phyloP scores from a whole-genome alignment of 2,113 vertebrate genomes.

The Aix galericulata region DNA sequence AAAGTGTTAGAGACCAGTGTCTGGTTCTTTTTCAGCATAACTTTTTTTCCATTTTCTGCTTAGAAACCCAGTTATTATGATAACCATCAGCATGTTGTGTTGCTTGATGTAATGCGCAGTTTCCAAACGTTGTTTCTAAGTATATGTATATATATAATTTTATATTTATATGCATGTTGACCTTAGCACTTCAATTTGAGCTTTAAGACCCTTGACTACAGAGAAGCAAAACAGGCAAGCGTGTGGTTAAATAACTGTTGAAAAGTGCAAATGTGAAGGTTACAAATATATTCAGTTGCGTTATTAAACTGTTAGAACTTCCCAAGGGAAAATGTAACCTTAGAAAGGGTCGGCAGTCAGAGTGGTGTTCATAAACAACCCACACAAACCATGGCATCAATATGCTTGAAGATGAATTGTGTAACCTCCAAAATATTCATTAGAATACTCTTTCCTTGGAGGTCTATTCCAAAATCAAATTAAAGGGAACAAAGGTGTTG shows the following conservation, averaged over 20 bases:
- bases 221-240: neutral
- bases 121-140: constrained; percentile 8
- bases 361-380: neutral
- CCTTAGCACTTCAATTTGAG: neutral
- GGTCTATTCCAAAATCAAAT: constrained; percentile 5
- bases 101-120: neutral
- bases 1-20: neutral
- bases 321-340: neutral
- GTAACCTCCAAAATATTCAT: neutral
- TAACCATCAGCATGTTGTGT: neutral
- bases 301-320: neutral
- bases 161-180: neutral
- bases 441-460: neutral
- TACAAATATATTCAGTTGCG: neutral
- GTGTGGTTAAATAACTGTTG: neutral
- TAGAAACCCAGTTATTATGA: neutral
- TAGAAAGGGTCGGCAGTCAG: neutral
- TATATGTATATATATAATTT: neutral
- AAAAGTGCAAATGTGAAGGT: neutral
- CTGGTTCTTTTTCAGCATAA: neutral
- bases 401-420: neutral
- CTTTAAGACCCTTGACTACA: neutral
- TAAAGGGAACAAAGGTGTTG: neutral
- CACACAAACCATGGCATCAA: neutral
- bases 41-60: neutral